Evolutionary conservation across 2,888 invertebrate species (phyloP).

Genomic region (Ecliptopera silaceata): DNA sequence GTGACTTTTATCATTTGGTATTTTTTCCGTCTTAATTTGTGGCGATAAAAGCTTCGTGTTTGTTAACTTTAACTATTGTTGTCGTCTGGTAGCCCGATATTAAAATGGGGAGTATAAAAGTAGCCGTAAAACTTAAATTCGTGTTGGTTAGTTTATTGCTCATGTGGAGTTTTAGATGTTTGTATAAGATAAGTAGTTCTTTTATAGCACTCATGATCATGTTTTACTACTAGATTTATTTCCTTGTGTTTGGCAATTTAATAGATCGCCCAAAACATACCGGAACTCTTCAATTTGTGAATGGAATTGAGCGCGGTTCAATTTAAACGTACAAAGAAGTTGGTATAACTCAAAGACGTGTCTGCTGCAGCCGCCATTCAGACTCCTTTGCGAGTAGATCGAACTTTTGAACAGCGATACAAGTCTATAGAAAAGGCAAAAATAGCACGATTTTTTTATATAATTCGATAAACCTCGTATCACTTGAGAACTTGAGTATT

Average conservation of each 20-base stretch:
- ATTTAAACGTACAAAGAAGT: slow-evolving; percentile 45
- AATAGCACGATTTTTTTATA: too few relatives aligned
- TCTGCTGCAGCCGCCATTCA: slow-evolving; percentile 40
- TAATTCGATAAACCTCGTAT: too few relatives aligned
- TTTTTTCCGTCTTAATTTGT: slow-evolving; percentile 25
- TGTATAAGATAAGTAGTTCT: not conserved
- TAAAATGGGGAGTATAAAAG: slow-evolving; percentile 8
- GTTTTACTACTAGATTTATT: not conserved
- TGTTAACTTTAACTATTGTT: slow-evolving; percentile 7
- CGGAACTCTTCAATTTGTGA: slow-evolving; percentile 24
- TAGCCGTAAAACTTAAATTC: not conserved
- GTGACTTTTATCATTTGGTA: slow-evolving; percentile 26
- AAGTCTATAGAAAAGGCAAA: slow-evolving; percentile 8
- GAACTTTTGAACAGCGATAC: slow-evolving; percentile 20
- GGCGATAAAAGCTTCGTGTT: slow-evolving; percentile 22
- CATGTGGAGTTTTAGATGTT: not conserved
- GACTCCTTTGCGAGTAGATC: slow-evolving; percentile 36
- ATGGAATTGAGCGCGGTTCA: slow-evolving; percentile 41
- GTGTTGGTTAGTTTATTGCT: slow-evolving; percentile 3
- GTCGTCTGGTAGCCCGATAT: slow-evolving; percentile 6
- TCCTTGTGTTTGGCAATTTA: slow-evolving; percentile 1
- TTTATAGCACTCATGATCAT: not conserved
- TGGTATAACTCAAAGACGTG: slow-evolving; percentile 36
- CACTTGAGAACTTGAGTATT: too few relatives aligned
- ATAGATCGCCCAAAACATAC: slow-evolving; percentile 9